A percentile compares a stretch with the other conserved stretches of the same genome.
Conservation (phyloP, 2,888 invertebrate genomes). For the Prosopocoilus inquinatus region DNA sequence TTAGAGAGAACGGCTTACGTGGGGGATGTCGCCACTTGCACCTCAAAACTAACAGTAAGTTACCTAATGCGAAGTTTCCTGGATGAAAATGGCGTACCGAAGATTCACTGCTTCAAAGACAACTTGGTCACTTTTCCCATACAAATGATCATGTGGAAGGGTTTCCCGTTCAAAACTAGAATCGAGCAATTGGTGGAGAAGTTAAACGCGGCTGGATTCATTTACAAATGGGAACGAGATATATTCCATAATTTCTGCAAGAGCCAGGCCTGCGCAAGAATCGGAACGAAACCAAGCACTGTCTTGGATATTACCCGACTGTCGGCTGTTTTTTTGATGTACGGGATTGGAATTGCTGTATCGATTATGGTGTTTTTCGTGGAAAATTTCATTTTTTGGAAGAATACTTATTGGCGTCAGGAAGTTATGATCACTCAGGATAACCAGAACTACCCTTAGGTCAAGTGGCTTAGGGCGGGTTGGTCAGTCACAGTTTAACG, state of each 20-base stretch:
- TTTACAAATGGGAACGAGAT: slow-evolving; percentile 31
- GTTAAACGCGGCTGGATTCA: slow-evolving; percentile 38
- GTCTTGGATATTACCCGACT: slow-evolving; percentile 6
- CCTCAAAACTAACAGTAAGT: slow-evolving; percentile 35
- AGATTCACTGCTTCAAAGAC: slow-evolving; percentile 34
- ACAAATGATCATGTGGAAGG: slow-evolving; percentile 42
- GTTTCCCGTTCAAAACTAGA: slow-evolving; percentile 37
- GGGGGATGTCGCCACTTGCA: slow-evolving; percentile 33
- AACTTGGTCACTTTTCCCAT: slow-evolving; percentile 40
- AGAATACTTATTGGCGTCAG: too few species aligned
- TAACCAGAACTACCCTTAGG: too few species aligned
- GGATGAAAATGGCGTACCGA: slow-evolving; percentile 27
- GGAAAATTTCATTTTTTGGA: not conserved
- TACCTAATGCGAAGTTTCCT: slow-evolving; percentile 34
- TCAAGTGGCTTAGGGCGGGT: too few species aligned
- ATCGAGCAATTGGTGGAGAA: slow-evolving; percentile 36
- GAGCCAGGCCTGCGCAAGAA: not conserved
- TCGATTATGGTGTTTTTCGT: too few species aligned
- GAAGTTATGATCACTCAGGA: too few species aligned
- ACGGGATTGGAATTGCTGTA: not conserved
- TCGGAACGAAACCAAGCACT: not conserved
- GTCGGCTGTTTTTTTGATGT: slow-evolving; percentile 13
- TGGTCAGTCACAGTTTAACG: too few species aligned
- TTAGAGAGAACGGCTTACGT: slow-evolving; percentile 29
- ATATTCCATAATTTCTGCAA: slow-evolving; percentile 23